Evolutionary conservation across 2,113 vertebrate genomes (phyloP), one percentile per base, ranked within the genome.

Genomic region (Rynchops niger): DNA sequence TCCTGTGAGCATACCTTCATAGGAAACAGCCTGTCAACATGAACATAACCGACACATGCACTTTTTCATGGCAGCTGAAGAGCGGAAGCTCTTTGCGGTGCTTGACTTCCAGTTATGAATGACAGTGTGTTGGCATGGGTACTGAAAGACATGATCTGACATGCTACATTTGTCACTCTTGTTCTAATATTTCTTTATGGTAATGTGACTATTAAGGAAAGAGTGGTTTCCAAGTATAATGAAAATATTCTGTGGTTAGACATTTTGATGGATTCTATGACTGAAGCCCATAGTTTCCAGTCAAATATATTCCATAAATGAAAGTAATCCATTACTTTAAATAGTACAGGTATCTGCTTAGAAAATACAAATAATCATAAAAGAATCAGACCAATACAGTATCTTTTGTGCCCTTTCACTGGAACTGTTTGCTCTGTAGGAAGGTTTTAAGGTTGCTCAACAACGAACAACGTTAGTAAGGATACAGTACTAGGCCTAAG

Each of bases 1-100:
- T 56, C 16, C 53, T 4, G 4, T 34, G 32, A 59, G 13, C 43
- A 36, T 15, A 32, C 4, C 9, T 66, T 34, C 26, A 3, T 40
- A 52, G 14, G 27, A 81, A 63, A 30, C 13, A 82, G 9, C 29
- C 5, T 4, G 3, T 65, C 43, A 34, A 9, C 14, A 45, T 15
- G 27, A 43, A 5, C 9, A 2, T 40, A 32, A 34, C 55, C 30
- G 27, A 20, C 14, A 29, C 0, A 0, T 5, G 32, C 10, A 12
- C 30, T 61, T n/a, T 32, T 55, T 38, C 9, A 2, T 23, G 29
- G 29, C 49, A 76, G 19, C 32, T 50, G 11, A 20, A n/a, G 36
- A 38, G 5, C 62, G 21, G 21, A 14, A 65, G 38, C 8, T 32
- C 21, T 82, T 55, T 45, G 73, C 34, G 20, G 11, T 9, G 42